Percentiles rank a stretch among this genome's conserved stretches.
Conservation (phyloP, 2,797 vertebrate species). For the Corythornis leucogaster region DNA sequence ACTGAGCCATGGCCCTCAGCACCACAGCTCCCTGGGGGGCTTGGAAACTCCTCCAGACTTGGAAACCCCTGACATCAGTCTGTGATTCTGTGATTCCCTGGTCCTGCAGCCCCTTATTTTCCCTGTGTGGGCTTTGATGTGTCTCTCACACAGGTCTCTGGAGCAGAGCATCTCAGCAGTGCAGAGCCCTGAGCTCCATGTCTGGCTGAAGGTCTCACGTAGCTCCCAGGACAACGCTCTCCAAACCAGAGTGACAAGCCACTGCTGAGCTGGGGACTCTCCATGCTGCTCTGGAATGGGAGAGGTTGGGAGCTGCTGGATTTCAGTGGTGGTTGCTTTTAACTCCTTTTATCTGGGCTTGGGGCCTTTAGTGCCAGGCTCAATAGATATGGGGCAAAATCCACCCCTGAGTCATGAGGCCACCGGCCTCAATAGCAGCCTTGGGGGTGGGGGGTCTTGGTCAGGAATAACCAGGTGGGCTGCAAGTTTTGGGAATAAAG, state of each 20-base stretch:
- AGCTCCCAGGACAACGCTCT: slow-evolving; percentile 34
- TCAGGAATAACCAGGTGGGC: neutral
- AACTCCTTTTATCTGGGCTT: neutral
- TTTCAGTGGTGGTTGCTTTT: neutral
- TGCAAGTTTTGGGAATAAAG: neutral
- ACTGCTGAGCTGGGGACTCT: neutral
- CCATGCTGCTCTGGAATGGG: rapidly evolving
- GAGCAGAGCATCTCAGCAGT: slow-evolving; percentile 61
- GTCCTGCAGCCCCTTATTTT: neutral
- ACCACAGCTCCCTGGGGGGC: neutral
- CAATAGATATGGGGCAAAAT: neutral
- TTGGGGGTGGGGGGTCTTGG: neutral
- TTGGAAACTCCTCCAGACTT: neutral
- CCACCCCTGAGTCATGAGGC: neutral
- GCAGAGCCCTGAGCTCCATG: slow-evolving; percentile 58
- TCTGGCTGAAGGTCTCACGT: slow-evolving; percentile 51
- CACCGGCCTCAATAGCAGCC: neutral
- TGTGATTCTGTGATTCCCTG: neutral
- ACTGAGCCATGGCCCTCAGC: neutral
- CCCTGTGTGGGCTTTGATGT: neutral
- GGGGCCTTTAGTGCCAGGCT: neutral
- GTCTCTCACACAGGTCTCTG: slow-evolving; percentile 64
- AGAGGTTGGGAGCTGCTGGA: neutral
- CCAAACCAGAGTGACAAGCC: slow-evolving; percentile 62
- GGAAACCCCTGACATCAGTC: neutral